Percentiles rank a stretch among this genome's conserved stretches.
Evolutionary conservation across 2,113 vertebrate species (phyloP).

Genomic region (Paramormyrops kingsleyae): DNA sequence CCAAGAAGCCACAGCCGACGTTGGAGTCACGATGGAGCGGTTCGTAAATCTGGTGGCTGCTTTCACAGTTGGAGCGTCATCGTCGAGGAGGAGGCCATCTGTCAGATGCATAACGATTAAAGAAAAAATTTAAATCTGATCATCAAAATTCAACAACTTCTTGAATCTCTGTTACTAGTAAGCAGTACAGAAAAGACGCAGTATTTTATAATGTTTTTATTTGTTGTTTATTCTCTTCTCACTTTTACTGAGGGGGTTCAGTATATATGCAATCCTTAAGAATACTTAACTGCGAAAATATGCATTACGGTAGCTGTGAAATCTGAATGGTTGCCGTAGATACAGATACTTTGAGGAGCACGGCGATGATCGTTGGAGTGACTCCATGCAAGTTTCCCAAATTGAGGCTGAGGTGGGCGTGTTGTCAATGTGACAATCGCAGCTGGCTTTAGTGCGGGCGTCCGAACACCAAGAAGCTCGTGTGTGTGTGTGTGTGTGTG

Average conservation of each 20-base stretch:
- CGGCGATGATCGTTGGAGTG: not conserved
- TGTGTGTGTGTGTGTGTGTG: not conserved
- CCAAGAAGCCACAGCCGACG: not conserved
- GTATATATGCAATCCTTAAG: not conserved
- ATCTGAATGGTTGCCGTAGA: not conserved
- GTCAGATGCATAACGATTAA: conserved; percentile 6
- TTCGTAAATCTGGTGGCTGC: not conserved
- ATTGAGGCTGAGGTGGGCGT: not conserved
- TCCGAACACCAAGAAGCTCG: not conserved
- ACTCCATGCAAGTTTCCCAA: not conserved
- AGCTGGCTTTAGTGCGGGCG: not conserved
- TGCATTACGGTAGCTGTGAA: not conserved
- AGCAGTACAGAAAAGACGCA: not conserved
- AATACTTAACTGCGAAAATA: not conserved
- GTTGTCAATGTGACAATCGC: not conserved
- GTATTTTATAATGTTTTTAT: not conserved
- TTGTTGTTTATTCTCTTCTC: not conserved
- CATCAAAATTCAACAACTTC: not conserved
- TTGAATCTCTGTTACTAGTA: not conserved
- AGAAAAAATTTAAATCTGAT: not conserved
- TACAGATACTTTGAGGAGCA: not conserved
- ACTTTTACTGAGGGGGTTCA: not conserved
- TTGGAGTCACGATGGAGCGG: not conserved
- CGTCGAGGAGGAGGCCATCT: not conserved
- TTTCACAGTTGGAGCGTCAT: conserved; percentile 3